Percentiles rank a stretch among this genome's conserved stretches.
Evolutionary conservation across 2,888 invertebrate genomes (phyloP).

Genomic region (Octonoba sinensis): DNA sequence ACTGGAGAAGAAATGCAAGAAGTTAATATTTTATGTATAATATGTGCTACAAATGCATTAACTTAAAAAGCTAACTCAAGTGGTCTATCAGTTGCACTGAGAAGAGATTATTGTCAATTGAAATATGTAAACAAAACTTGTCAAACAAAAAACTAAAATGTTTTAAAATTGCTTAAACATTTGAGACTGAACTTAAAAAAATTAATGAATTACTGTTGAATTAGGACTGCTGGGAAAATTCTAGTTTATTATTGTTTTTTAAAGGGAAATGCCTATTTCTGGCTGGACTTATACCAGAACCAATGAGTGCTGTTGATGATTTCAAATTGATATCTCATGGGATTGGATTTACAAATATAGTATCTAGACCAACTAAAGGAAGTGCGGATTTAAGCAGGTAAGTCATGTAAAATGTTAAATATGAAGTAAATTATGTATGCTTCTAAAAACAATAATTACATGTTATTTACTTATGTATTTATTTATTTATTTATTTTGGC

Average conservation of each 20-base stretch:
- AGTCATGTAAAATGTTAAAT: background rate
- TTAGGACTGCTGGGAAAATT: too few relatives aligned
- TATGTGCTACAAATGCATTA: too few relatives aligned
- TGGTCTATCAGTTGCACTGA: too few relatives aligned
- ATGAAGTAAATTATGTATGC: background rate
- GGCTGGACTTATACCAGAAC: constrained; percentile 92
- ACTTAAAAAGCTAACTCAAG: too few relatives aligned
- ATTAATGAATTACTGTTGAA: too few relatives aligned
- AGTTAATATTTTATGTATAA: too few relatives aligned
- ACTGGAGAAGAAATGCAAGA: too few relatives aligned
- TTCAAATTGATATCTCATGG: constrained; percentile 92
- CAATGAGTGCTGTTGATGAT: constrained; percentile 96
- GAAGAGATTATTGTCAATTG: too few relatives aligned
- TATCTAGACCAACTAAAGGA: constrained; percentile 93
- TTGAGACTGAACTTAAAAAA: too few relatives aligned
- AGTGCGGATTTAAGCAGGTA: constrained; percentile 81
- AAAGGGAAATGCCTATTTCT: constrained; percentile 93
- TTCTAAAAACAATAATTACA: background rate
- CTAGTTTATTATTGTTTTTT: background rate
- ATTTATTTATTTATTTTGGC: constrained; percentile 28
- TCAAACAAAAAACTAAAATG: too few relatives aligned
- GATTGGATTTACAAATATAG: constrained; percentile 99
- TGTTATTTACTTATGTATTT: background rate
- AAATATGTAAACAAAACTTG: too few relatives aligned
- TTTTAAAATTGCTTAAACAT: too few relatives aligned